phyloP scores from a whole-genome alignment of 2,797 vertebrate species.

The Hydrolagus colliei region DNA sequence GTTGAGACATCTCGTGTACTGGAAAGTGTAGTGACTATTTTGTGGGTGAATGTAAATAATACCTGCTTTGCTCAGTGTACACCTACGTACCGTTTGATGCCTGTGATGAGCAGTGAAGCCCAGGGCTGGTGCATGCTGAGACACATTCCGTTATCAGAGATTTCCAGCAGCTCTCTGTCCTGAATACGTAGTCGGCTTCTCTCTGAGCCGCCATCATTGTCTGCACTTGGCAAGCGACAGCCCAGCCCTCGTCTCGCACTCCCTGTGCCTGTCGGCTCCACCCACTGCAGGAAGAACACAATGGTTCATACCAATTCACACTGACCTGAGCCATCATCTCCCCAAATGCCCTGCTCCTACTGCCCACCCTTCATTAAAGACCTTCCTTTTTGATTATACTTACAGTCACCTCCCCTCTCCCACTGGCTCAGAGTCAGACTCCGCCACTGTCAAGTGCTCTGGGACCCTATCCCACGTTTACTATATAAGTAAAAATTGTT shows the following conservation, averaged over 20 bases:
- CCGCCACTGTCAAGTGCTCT: no score
- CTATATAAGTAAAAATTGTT: no score
- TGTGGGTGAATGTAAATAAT: background rate
- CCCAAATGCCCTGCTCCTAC: no score
- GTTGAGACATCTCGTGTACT: no score
- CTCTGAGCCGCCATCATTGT: constrained; percentile 35
- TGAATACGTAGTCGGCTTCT: constrained; percentile 74
- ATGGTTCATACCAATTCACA: background rate
- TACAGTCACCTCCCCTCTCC: no score
- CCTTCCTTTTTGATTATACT: no score
- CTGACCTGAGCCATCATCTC: background rate
- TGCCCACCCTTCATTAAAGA: no score
- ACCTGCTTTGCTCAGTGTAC: background rate
- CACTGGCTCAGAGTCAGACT: no score
- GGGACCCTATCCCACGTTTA: no score
- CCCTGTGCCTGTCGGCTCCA: constrained; percentile 64
- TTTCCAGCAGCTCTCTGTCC: constrained; percentile 89
- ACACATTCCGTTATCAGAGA: constrained; percentile 86
- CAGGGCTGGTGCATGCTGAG: constrained; percentile 97
- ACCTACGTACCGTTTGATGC: constrained; percentile 76
- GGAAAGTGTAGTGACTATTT: no score
- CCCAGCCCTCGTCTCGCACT: constrained; percentile 42
- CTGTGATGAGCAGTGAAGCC: constrained; percentile 82
- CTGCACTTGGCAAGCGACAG: constrained; percentile 33
- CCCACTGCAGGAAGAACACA: constrained; percentile 62